Base-by-base conservation (phyloP, 2,888 invertebrate genomes). In the Clepsis dumicolana region DNA sequence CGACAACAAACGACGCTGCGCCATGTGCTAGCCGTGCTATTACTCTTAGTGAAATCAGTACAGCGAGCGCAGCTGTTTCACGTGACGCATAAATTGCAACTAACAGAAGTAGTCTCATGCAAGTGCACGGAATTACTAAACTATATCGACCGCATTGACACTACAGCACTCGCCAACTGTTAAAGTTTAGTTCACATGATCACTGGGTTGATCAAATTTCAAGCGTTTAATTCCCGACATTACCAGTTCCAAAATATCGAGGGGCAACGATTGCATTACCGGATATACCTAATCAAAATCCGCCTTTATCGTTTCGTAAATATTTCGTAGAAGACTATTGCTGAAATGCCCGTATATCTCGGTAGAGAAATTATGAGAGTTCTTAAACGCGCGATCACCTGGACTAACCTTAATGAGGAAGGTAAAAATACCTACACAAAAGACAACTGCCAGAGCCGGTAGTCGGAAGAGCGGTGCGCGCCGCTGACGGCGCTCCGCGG, bases 371-470 rank as follows among this genome's bases (percentile, higher is more conserved):
- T 48, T 48, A 48, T 12, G 48, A n/a, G 48, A 44, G 18, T 44
- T 48, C 21, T 48, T 48, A 48, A 48, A 21, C 53, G 27, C 25
- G 53, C 53, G 8, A 53, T 53, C 53, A 48, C 10, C 48, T 48
- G 21, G 21, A 48, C 48, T 18, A 48, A 21, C 12, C 48, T 48
- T 21, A 48, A 48, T 21, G 21, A 25, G 57, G 27, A 27, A 57
- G n/a, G 32, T 21, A 57, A 48, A 48, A 57, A 54, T 65, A 60
- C 24, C 54, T 10, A 35, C 44, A 44, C 53, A 12, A 41, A 70
- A 85, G 84, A 87, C 85, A 80, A 77, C 75, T 84, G 1, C 5
- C 85, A 89, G 90, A 91, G 91, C 89, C 80, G 79, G 74, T 68
- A 74, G 75, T 66, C 71, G 75, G 74, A 74, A 70, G 77, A 70